Percentiles rank a stretch among this genome's conserved stretches.
Evolutionary conservation across 2,113 vertebrate genomes (phyloP).

Genomic region (Gymnobelideus leadbeateri): DNA sequence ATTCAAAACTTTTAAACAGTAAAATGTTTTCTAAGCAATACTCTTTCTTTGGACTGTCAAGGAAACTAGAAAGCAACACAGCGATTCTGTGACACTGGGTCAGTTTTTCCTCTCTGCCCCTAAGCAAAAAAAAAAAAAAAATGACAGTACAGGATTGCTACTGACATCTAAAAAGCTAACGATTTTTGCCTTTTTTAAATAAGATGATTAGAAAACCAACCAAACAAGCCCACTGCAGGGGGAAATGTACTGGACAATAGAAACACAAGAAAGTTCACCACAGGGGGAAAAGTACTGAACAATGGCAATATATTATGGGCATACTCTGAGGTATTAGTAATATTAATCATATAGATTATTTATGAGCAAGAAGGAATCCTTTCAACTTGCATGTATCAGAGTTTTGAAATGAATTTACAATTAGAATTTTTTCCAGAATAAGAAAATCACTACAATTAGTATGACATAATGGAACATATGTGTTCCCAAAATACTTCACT

Average conservation of each 20-base stretch:
- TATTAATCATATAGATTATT: constrained; percentile 59
- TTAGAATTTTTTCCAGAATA: constrained; percentile 9
- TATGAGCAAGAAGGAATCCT: neutral
- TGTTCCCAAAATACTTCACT: neutral
- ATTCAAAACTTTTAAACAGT: constrained; percentile 87
- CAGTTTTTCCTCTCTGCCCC: constrained; percentile 65
- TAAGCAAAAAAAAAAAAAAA: constrained; percentile 66
- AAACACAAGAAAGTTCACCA: neutral
- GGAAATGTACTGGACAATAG: neutral
- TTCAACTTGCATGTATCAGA: constrained; percentile 38
- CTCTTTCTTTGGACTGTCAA: constrained; percentile 80
- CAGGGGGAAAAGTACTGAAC: neutral
- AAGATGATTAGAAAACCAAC: constrained; percentile 57
- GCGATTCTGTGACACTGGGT: constrained; percentile 78
- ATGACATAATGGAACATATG: neutral
- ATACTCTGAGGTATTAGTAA: constrained; percentile 1
- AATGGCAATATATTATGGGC: fast-evolving
- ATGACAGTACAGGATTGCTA: constrained; percentile 68
- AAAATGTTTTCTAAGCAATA: constrained; percentile 84
- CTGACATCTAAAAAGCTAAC: constrained; percentile 69
- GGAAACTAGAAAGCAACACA: constrained; percentile 76
- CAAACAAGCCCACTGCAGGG: neutral
- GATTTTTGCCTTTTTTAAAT: constrained; percentile 64
- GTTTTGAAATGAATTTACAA: constrained; percentile 44
- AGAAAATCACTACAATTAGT: neutral